These are phyloP conservation scores for Phyllotreta striolata DNA, from an alignment of 2,888 invertebrate species.

Conservation along the genomic window DNA sequence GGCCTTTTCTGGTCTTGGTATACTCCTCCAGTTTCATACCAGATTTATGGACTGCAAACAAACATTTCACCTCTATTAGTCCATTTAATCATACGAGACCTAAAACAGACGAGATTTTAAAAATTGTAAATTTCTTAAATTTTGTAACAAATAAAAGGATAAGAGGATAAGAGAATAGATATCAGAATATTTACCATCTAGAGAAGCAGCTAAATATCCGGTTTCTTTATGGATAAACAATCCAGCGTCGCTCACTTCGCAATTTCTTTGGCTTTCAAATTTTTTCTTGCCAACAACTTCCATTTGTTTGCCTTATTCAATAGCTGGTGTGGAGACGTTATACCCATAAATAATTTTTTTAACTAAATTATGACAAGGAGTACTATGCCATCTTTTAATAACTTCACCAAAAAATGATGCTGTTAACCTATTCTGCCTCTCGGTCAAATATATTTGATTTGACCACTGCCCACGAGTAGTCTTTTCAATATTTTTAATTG, in stretches of 20 bases:
- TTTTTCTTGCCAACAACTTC: background rate
- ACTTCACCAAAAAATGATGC: no score
- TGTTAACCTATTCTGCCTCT: no score
- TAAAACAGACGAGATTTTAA: background rate
- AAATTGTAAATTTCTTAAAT: background rate
- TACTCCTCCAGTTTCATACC: conserved; percentile 2
- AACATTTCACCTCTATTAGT: background rate
- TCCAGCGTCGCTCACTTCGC: background rate
- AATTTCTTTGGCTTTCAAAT: conserved; percentile 1
- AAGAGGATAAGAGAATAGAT: no score
- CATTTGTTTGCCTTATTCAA: conserved; percentile 7
- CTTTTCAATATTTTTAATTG: no score
- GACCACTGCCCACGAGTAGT: no score
- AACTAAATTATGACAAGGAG: no score
- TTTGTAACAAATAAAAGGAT: conserved; percentile 3
- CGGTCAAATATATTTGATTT: no score
- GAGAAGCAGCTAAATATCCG: conserved; percentile 7
- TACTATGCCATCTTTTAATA: no score
- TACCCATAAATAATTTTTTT: background rate
- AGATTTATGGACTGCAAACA: conserved; percentile 8
- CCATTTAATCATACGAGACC: conserved; percentile 4
- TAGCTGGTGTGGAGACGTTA: conserved; percentile 1
- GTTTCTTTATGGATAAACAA: conserved; percentile 1
- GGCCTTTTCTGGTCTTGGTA: conserved; percentile 2
- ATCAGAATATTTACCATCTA: conserved; percentile 5